phyloP scores from a whole-genome alignment of 2,797 vertebrate genomes.

The Yasuhikotakia modesta region DNA sequence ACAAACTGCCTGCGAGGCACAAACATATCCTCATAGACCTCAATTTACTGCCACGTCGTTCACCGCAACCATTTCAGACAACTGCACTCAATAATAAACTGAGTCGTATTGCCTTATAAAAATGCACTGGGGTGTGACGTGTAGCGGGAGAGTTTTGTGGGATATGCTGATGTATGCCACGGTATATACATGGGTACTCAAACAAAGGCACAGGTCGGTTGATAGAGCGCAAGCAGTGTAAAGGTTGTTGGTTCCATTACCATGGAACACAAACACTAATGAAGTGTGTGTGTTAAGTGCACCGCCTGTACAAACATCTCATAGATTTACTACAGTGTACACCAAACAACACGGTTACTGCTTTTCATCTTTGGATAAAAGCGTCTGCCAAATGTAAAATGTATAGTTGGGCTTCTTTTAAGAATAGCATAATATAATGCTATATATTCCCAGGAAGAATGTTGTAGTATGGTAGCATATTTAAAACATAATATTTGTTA shows the following conservation, averaged over 20 bases:
- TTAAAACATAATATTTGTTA: background rate
- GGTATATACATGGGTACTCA: background rate
- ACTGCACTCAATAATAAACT: background rate
- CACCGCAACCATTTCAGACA: slow-evolving; percentile 16
- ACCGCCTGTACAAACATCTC: too few relatives aligned
- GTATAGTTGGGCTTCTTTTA: background rate
- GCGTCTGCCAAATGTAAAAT: background rate
- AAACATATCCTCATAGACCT: background rate
- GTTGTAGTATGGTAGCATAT: background rate
- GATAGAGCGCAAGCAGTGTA: too few relatives aligned
- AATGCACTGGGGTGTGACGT: background rate
- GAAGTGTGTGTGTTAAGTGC: too few relatives aligned
- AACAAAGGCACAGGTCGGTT: too few relatives aligned
- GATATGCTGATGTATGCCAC: background rate
- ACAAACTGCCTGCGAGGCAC: background rate
- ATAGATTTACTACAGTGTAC: too few relatives aligned
- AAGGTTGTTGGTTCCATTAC: too few relatives aligned
- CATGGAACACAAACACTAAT: too few relatives aligned
- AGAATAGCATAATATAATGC: background rate
- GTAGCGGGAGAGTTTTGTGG: background rate
- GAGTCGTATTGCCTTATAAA: background rate
- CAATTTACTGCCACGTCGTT: background rate
- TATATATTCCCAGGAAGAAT: background rate
- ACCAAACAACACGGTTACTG: too few relatives aligned
- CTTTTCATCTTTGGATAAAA: too few relatives aligned